Conservation (phyloP, 2,888 invertebrate genomes). For the Drosophila testacea region DNA sequence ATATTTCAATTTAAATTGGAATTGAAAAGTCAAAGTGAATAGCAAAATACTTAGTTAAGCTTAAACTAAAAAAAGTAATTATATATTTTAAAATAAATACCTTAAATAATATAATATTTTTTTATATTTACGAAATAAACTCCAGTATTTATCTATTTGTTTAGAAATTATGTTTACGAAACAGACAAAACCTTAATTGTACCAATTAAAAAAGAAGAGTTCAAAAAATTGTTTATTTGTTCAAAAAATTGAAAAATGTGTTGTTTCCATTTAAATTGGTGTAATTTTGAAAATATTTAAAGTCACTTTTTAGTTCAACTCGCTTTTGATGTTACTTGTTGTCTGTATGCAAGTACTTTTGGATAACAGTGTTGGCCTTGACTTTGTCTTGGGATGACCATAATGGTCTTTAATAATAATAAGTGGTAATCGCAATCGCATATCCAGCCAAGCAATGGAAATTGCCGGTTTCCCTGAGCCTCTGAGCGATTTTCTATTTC, state of each 20-base stretch:
- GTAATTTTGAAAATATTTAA: background rate
- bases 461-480: conserved; percentile 29
- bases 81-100: no score
- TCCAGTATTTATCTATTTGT: background rate
- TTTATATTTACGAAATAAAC: background rate
- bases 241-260: no score
- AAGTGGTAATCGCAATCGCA: conserved; percentile 17
- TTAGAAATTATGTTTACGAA: background rate
- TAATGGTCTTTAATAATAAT: conserved; percentile 32
- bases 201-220: no score
- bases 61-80: background rate
- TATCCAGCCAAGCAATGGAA: conserved; percentile 7
- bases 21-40: no score
- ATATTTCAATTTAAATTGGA: no score
- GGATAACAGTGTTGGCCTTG: background rate
- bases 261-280: no score
- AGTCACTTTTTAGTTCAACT: background rate
- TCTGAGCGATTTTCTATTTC: conserved; percentile 41
- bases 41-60: no score
- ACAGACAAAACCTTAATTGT: no score
- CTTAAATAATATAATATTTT: no score
- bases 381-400: conserved; percentile 5
- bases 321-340: background rate
- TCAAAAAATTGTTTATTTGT: no score
- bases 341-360: background rate